phyloP scores from a whole-genome alignment of 1,140 invertebrate species.

The Drosophila equinoxialis region DNA sequence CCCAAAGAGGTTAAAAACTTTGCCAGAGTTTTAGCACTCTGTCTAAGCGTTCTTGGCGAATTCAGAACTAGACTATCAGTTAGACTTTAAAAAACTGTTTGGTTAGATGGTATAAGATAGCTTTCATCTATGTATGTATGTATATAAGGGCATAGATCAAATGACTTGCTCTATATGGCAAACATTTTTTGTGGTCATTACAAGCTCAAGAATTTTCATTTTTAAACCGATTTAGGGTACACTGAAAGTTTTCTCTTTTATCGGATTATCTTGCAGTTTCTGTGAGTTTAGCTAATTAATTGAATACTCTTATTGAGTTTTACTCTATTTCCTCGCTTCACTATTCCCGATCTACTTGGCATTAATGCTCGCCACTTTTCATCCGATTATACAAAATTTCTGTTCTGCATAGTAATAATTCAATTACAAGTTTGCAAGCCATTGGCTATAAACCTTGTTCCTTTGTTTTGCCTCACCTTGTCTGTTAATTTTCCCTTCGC shows the following conservation, averaged over 20 bases:
- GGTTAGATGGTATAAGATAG: no score
- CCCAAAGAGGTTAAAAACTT: conserved; percentile 3
- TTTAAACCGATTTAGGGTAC: no score
- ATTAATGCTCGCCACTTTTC: conserved; percentile 24
- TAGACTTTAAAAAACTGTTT: no score
- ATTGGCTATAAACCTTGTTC: not conserved
- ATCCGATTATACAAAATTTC: conserved; percentile 37
- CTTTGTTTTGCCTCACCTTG: not conserved
- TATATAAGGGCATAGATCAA: no score
- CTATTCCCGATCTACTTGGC: not conserved
- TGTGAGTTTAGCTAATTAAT: not conserved
- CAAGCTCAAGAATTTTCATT: no score
- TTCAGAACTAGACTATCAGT: not conserved
- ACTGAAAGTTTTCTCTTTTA: not conserved
- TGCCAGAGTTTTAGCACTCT: conserved; percentile 9
- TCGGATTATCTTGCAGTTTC: not conserved
- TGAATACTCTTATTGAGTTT: not conserved
- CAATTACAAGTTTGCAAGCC: conserved; percentile 30
- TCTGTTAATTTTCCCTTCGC: not conserved
- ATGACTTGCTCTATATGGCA: no score
- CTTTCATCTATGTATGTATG: no score
- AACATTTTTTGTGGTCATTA: no score
- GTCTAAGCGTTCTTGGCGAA: not conserved
- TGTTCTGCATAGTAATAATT: conserved; percentile 39
- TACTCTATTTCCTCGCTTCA: no score